These are phyloP conservation scores for Pachycephala philippinensis DNA, from an alignment of 2,113 vertebrate genomes.

Conservation along the genomic window DNA sequence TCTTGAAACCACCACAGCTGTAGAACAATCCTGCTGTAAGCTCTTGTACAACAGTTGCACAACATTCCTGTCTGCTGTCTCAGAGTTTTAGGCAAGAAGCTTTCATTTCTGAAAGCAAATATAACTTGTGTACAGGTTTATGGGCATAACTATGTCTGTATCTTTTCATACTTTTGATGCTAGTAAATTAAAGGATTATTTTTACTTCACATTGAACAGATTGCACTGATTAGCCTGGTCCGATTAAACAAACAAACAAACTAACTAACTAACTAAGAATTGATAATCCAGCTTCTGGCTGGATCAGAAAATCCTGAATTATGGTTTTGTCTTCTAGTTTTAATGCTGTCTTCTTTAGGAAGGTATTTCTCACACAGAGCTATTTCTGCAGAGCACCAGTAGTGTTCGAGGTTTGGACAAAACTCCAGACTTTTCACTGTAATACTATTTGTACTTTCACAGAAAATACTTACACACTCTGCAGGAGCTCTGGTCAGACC, in stretches of 20 bases:
- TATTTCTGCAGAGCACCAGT: neutral
- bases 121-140: neutral
- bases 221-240: neutral
- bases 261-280: too few species aligned
- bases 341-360: accelerated
- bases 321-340: neutral
- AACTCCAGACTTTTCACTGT: neutral
- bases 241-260: accelerated
- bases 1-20: neutral
- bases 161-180: neutral
- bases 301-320: neutral
- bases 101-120: neutral
- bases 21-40: neutral
- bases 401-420: neutral
- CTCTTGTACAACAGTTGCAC: neutral
- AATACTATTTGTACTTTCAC: neutral
- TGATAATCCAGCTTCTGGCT: neutral
- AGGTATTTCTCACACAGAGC: neutral
- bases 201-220: neutral
- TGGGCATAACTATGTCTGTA: accelerated
- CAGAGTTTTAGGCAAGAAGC: neutral
- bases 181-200: neutral
- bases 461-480: neutral
- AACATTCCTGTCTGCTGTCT: neutral
- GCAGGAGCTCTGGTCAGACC: neutral